Percentiles rank a stretch among this genome's conserved stretches.
These are phyloP conservation scores for Drosophila macrospina DNA, from an alignment of 2,888 invertebrate species.

Conservation along the genomic window DNA sequence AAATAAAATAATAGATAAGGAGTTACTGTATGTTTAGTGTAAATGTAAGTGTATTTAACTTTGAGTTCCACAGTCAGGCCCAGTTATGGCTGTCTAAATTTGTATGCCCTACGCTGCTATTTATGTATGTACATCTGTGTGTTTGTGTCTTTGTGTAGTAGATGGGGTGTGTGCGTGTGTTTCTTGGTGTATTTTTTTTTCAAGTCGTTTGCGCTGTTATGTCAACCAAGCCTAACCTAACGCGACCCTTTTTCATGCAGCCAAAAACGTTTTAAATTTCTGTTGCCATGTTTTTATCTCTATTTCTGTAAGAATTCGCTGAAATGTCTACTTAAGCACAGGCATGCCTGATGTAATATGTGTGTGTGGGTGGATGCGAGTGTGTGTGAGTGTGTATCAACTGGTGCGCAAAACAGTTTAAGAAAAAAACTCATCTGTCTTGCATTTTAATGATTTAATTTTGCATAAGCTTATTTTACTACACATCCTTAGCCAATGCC, in stretches of 20 bases:
- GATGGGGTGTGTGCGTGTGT: constrained; percentile 11
- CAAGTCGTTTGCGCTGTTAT: constrained; percentile 38
- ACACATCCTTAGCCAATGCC: constrained; percentile 18
- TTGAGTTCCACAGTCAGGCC: constrained; percentile 4
- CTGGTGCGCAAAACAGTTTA: constrained; percentile 70
- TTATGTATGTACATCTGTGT: not conserved
- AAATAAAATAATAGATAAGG: no score
- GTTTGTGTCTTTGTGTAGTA: not conserved
- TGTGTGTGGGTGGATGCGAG: constrained; percentile 14
- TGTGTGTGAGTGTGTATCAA: constrained; percentile 41
- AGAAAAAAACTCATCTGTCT: constrained; percentile 65
- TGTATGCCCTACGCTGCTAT: constrained; percentile 23
- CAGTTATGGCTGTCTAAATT: constrained; percentile 40
- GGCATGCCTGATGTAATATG: constrained; percentile 40
- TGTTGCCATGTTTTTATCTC: constrained; percentile 50
- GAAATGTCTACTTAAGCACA: constrained; percentile 67
- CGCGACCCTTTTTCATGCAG: constrained; percentile 30
- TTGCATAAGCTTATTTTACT: constrained; percentile 68
- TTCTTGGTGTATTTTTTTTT: constrained; percentile 15
- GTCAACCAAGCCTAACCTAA: constrained; percentile 37
- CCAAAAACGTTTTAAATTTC: constrained; percentile 62
- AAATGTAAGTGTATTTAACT: constrained; percentile 1
- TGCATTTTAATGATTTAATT: constrained; percentile 78
- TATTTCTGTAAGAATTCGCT: constrained; percentile 52
- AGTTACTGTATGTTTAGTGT: no score